Conservation (phyloP, 2,113 vertebrate genomes). For the Patagioenas fasciata region DNA sequence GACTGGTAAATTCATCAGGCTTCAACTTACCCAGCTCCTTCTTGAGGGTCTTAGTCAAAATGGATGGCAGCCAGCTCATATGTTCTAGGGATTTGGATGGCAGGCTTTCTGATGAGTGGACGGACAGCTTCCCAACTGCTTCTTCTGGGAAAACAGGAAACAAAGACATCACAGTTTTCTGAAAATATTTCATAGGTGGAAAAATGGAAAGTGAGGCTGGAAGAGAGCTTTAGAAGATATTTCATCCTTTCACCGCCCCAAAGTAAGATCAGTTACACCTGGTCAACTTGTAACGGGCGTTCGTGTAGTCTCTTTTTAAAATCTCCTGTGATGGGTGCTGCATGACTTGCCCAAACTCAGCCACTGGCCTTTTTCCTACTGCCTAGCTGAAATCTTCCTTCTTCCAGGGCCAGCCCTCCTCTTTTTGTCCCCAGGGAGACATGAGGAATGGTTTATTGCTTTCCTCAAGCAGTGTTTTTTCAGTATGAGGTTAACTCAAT, state of each 20-base stretch:
- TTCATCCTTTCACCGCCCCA: background rate
- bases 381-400: background rate
- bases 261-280: background rate
- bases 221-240: background rate
- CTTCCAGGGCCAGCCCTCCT: background rate
- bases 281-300: background rate
- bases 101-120: background rate
- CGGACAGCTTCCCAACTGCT: background rate
- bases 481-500: background rate
- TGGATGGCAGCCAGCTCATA: background rate
- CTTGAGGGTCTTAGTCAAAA: background rate
- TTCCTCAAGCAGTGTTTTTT: background rate
- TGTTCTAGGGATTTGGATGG: background rate
- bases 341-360: background rate
- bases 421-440: background rate
- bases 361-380: background rate
- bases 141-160: background rate
- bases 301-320: background rate
- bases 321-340: background rate
- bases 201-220: background rate
- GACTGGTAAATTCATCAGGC: background rate
- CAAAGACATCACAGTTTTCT: background rate
- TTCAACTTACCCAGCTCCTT: background rate
- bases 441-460: background rate
- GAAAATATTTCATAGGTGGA: background rate